A percentile compares a stretch with the other conserved stretches of the same genome.
phyloP scores from a whole-genome alignment of 2,113 vertebrate species.

The Prietella phreatophila region DNA sequence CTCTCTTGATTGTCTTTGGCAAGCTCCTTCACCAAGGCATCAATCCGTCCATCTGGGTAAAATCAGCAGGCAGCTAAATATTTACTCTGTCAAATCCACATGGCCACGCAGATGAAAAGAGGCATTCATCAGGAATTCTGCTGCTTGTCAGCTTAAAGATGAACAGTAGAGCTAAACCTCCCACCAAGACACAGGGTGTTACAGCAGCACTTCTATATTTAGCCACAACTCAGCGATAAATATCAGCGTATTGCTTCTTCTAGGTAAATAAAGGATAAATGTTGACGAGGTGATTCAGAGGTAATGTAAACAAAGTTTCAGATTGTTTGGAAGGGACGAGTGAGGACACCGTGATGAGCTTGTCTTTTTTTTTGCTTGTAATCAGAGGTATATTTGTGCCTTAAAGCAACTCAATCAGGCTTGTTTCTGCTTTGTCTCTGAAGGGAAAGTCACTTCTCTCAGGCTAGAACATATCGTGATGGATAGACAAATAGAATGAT shows the following conservation, averaged over 20 bases:
- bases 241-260: conserved; percentile 86
- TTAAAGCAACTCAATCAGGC: conserved; percentile 6
- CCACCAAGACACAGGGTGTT: conserved; percentile 82
- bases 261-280: conserved; percentile 87
- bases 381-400: conserved; percentile 11
- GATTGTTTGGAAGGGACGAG: conserved; percentile 74
- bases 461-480: background rate
- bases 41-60: conserved; percentile 93
- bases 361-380: conserved; percentile 5
- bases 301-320: conserved; percentile 83
- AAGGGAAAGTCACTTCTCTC: conserved; percentile 5
- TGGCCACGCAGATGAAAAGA: conserved; percentile 90
- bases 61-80: conserved; percentile 93
- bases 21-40: conserved; percentile 79
- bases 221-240: conserved; percentile 85
- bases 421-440: conserved; percentile 13
- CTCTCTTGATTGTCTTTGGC: conserved; percentile 81
- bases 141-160: conserved; percentile 85
- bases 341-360: conserved; percentile 40
- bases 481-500: conserved; percentile 1
- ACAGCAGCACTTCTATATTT: conserved; percentile 86
- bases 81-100: conserved; percentile 87
- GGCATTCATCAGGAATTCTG: conserved; percentile 84
- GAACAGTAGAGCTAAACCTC: conserved; percentile 85
- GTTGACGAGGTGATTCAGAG: conserved; percentile 83